Base-by-base conservation (phyloP, 2,888 invertebrate species). In the Cryptocheilus praepositus region DNA sequence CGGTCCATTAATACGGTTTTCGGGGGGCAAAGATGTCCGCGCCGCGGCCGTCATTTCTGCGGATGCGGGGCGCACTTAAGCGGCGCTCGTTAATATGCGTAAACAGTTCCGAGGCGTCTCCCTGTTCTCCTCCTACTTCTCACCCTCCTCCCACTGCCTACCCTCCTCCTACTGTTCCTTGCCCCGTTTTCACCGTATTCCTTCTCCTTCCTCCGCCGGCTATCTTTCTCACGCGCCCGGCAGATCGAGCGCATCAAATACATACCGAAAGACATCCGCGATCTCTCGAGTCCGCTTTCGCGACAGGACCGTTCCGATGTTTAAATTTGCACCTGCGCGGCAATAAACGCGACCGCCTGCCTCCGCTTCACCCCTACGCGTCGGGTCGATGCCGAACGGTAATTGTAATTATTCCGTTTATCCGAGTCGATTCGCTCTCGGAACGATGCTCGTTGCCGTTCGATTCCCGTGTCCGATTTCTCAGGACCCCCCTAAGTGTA, bases 1-100 rank as follows among this genome's bases (percentile, higher is more conserved):
- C 43, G 51, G 36, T 11, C 36, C 36, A 36, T 36, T 36, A 36
- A 36, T 11, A 36, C 36, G 36, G 49, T 49, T 49, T 49, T 49
- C 16, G n/a, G 49, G 16, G 49, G n/a, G 18, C 18, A 16, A 49
- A 49, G 16, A 49, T 49, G 49, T 49, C 16, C 13, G 2, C 16
- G 49, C n/a, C 8, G 1, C 15, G n/a, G 74, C 63, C 74, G 64
- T 64, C 74, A 72, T 74, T 77, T 69, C 73, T 68, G 61, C 66
- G 56, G 71, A 61, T 71, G 68, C 70, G 64, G 70, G 77, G 71
- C 74, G 72, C 74, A 73, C 80, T 81, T 81, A 76, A 77, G 75
- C 76, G 77, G 68, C 74, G 73, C 81, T 81, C 73, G 76, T 83
- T 83, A 82, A 83, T 78, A 83, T 83, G 82, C 83, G 78, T 76